A percentile compares a stretch with the other conserved stretches of the same genome.
phyloP scores from a whole-genome alignment of 2,888 invertebrate species.

The Phaedon cochleariae region DNA sequence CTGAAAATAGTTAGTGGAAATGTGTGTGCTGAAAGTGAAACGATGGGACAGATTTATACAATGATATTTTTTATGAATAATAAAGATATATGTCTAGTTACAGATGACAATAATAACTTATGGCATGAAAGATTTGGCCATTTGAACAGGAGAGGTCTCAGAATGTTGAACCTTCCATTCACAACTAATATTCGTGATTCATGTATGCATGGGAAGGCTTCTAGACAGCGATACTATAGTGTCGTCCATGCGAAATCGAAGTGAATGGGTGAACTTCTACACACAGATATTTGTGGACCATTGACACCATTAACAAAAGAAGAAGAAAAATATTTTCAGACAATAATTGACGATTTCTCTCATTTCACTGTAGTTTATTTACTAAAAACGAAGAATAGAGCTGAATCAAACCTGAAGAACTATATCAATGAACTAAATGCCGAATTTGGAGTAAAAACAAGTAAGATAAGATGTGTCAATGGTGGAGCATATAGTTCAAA shows the following conservation, averaged over 20 bases:
- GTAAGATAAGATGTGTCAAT: too few species aligned
- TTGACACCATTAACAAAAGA: not conserved
- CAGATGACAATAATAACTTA: not conserved
- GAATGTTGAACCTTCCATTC: not conserved
- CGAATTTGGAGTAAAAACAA: too few species aligned
- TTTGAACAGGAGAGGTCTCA: not conserved
- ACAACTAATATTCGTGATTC: not conserved
- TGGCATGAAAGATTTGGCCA: too few species aligned
- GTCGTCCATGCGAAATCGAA: not conserved
- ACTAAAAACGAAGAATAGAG: not conserved
- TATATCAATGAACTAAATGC: too few species aligned
- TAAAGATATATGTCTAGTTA: not conserved
- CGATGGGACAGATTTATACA: not conserved
- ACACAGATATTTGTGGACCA: not conserved
- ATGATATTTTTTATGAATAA: not conserved
- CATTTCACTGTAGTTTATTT: not conserved
- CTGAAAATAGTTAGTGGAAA: not conserved
- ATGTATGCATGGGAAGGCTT: not conserved
- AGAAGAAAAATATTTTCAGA: not conserved
- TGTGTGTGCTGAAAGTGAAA: not conserved
- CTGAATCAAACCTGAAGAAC: too few species aligned
- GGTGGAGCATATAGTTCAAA: too few species aligned
- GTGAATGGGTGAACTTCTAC: not conserved
- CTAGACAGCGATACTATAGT: not conserved
- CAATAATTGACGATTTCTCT: conserved; percentile 2